Base-by-base conservation (phyloP, 2,888 invertebrate species). In the Philereme vetulata region DNA sequence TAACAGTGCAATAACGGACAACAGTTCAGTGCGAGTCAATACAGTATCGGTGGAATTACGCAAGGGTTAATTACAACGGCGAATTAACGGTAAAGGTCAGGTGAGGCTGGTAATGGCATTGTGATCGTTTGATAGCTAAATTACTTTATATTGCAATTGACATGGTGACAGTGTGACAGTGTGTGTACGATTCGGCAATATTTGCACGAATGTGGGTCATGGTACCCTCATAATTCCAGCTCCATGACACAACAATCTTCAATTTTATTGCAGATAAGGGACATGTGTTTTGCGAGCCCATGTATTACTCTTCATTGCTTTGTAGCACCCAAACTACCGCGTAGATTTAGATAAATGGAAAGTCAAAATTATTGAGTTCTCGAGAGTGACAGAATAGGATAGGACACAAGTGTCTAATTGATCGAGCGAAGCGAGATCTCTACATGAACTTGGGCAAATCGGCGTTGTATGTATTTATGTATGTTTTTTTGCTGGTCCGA, bases 61-160 rank as follows among this genome's bases (percentile, higher is more conserved):
- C 50, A 51, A 62, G 50, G 57, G 62, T 47, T 62, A 57, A 62
- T 57, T 62, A 46, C 56, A 58, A 42, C 50, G 50, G 36, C 43
- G 43, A 47, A 57, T 43, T 57, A 60, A 62, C 47, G 45, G 53
- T 33, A 51, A 51, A 62, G 62, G 62, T 57, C 62, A 57, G 11
- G 61, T 56, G 56, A 56, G 49, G 44, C 49, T 40, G 45, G 33
- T 51, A 51, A 46, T 56, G 45, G 51, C 52, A 44, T 54, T 54
- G 58, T 36, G 53, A 54, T 59, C 45, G 44, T 11, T 45, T 50
- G 54, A 51, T 60, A 60, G 54, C 44, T 53, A 34, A 53, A 59
- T 53, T 40, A 45, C 52, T 58, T 49, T 52, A 52, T 58, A 49
- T 50, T 35, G 38, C 49, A 49, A 46, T 21, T 49, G 49, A 38